Percentiles rank a stretch among this genome's conserved stretches.
These are phyloP conservation scores for Otus sunia DNA, from an alignment of 2,113 vertebrate genomes.

Conservation along the genomic window DNA sequence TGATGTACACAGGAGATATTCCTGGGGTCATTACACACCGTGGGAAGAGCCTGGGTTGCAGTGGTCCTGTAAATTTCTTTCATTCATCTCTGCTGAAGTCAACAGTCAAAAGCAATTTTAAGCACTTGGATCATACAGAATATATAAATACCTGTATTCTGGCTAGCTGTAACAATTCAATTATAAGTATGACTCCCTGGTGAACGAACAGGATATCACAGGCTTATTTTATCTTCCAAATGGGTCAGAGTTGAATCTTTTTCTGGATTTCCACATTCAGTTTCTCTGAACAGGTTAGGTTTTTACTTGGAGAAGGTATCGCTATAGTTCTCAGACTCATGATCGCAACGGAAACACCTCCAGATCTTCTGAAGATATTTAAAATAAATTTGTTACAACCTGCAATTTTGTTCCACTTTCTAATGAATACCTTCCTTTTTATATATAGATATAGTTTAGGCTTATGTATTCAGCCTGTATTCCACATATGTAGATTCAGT, in stretches of 20 bases:
- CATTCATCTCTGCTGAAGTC: slow-evolving; percentile 36
- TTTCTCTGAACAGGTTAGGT: background rate
- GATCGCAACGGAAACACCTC: background rate
- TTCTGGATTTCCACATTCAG: background rate
- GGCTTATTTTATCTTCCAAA: slow-evolving; percentile 35
- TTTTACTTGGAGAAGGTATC: background rate
- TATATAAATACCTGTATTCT: slow-evolving; percentile 51
- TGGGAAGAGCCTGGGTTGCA: background rate
- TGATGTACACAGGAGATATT: slow-evolving; percentile 1
- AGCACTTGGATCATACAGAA: slow-evolving; percentile 33
- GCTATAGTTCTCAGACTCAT: background rate
- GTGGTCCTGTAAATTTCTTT: background rate
- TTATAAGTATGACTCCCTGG: slow-evolving; percentile 33
- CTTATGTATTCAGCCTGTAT: background rate
- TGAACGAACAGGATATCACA: slow-evolving; percentile 9
- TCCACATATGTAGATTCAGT: background rate
- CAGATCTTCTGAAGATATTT: background rate
- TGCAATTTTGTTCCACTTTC: background rate
- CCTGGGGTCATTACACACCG: background rate
- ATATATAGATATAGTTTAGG: background rate
- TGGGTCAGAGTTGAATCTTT: slow-evolving; percentile 34
- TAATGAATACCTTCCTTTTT: background rate
- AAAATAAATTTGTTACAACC: background rate
- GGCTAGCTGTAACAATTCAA: slow-evolving; percentile 2
- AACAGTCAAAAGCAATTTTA: slow-evolving; percentile 47